Evolutionary conservation across 2,113 vertebrate species (phyloP), one percentile per base, ranked within the genome.

Genomic region (Ammodytes dubius): DNA sequence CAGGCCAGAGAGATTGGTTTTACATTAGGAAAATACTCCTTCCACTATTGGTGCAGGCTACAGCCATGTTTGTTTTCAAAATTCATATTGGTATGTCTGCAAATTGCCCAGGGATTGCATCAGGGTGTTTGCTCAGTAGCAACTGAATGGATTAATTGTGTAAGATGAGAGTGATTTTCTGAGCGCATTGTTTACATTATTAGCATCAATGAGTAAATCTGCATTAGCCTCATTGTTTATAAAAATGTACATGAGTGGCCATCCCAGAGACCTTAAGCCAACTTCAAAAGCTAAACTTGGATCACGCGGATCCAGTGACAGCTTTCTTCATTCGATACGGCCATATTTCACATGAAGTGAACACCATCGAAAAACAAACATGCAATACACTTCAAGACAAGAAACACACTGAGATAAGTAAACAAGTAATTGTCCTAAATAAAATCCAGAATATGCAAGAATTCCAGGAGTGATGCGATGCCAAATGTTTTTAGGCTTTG

Each of bases 71-170:
- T 87, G 72, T 84, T 84, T 89, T 84, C 7, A 79, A 77, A 77
- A 83, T 89, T 84, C 7, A 79, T 74, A 77, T 53, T 60, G 66
- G 35, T 58, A 78, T 15, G 43, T 76, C 60, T 85, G 71, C 17
- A 67, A 27, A 85, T 93, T 93, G 92, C 89, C 77, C 2, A 54
- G 82, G 85, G 61, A 90, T 94, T 94, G 88, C 92, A 93, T 93
- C 91, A 92, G 88, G 37, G 17, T 89, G 72, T 91, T 93, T 90
- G 69, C 82, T 86, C 40, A 60, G 77, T 1, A 65, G 81, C 81
- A 79, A 43, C 19, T 59, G 53, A 81, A 85, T 43, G 79, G 71
- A 84, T 60, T 67, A 78, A 77, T 46, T 74, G 82, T 45, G 75
- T 80, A 49, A 68, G 84, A 85, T 67, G 57, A 67, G 57, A 67